Conservation (phyloP, 2,113 vertebrate species). For the Sphaerodactylus townsendi region DNA sequence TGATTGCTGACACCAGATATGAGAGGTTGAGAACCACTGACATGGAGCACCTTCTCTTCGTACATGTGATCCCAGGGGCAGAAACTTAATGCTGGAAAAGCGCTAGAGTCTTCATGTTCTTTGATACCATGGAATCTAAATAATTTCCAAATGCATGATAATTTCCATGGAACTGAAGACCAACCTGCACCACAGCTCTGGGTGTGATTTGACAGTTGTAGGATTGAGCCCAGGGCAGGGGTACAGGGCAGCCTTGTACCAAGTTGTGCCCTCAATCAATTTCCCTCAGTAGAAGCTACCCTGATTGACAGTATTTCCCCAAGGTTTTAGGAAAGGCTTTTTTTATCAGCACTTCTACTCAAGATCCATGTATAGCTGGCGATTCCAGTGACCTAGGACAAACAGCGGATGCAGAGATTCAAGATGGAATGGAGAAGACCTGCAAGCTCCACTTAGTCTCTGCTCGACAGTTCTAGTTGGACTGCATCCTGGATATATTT, state of each 20-base stretch:
- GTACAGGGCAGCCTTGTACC: neutral
- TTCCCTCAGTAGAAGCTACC: no score
- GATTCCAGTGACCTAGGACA: neutral
- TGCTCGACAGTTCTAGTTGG: neutral
- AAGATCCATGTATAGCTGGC: neutral
- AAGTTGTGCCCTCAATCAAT: neutral
- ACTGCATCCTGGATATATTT: neutral
- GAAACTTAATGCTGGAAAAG: neutral
- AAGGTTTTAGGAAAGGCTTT: neutral
- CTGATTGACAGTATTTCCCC: neutral
- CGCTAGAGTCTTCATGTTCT: neutral
- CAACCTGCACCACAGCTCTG: accelerated
- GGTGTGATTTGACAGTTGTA: neutral
- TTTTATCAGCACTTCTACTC: neutral
- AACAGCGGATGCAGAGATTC: neutral
- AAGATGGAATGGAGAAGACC: neutral
- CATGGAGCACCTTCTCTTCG: no score
- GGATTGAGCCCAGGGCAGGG: neutral
- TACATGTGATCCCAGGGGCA: no score
- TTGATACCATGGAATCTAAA: neutral
- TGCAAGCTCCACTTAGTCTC: neutral
- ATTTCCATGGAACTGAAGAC: neutral
- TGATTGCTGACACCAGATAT: no score
- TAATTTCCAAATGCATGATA: neutral
- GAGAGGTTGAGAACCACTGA: no score